phyloP scores from a whole-genome alignment of 2,888 invertebrate species.

The Yponomeuta plumbellus region DNA sequence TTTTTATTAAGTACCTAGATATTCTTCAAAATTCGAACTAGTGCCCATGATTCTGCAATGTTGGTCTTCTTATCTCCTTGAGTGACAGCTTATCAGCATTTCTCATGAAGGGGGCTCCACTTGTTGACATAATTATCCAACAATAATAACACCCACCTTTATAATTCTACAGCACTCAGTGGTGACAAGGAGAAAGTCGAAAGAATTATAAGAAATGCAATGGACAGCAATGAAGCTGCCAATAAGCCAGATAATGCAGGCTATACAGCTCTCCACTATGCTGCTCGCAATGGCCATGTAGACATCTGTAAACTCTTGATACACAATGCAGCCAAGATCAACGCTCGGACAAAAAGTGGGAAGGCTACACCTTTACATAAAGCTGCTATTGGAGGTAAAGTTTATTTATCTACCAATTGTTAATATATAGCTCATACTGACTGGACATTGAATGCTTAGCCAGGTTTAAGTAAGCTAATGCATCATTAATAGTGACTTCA shows the following conservation, averaged over 20 bases:
- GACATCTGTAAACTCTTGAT: conserved; percentile 83
- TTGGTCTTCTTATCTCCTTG: too few relatives aligned
- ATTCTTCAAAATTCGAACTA: too few relatives aligned
- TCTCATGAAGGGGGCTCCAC: too few relatives aligned
- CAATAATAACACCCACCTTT: not conserved
- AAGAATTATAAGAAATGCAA: conserved; percentile 66
- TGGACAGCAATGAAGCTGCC: conserved; percentile 68
- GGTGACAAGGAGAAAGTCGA: conserved; percentile 82
- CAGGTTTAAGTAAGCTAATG: too few relatives aligned
- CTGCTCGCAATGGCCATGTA: conserved; percentile 86
- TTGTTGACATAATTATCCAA: too few relatives aligned
- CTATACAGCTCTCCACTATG: conserved; percentile 93
- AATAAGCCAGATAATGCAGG: conserved; percentile 84
- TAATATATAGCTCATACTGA: too few relatives aligned
- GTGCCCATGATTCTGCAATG: too few relatives aligned
- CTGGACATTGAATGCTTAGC: too few relatives aligned
- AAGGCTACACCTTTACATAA: conserved; percentile 88
- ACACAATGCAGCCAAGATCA: conserved; percentile 81
- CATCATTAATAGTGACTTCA: too few relatives aligned
- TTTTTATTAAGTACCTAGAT: too few relatives aligned
- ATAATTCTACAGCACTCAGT: conserved; percentile 78
- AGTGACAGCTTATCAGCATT: too few relatives aligned
- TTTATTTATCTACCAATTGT: not conserved
- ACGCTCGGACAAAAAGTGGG: conserved; percentile 86
- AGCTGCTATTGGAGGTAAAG: conserved; percentile 83